Conservation (phyloP, 1,140 invertebrate genomes). For the Augochlora pura region DNA sequence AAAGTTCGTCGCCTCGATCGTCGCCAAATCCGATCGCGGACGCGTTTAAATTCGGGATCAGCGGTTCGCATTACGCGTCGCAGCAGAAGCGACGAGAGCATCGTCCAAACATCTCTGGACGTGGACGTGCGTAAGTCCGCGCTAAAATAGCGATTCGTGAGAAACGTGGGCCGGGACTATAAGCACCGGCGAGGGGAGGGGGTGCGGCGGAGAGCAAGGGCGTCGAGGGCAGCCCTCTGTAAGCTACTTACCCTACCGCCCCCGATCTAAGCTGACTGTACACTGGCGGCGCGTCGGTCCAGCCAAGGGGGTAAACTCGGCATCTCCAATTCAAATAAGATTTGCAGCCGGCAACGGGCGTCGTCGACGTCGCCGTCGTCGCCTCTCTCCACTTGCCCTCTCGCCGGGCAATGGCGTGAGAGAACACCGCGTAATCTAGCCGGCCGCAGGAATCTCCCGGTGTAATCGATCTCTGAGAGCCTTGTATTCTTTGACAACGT, state of each 20-base stretch:
- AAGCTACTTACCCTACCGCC: slow-evolving; percentile 62
- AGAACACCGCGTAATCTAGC: slow-evolving; percentile 58
- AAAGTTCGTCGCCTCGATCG: too few species aligned
- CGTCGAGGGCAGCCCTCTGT: slow-evolving; percentile 39
- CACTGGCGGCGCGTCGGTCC: slow-evolving; percentile 46
- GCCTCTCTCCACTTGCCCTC: slow-evolving; percentile 36
- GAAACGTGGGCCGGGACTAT: too few species aligned
- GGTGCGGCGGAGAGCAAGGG: too few species aligned
- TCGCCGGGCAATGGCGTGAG: slow-evolving; percentile 52
- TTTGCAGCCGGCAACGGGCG: slow-evolving; percentile 56
- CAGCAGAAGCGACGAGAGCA: too few species aligned
- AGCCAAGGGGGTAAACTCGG: slow-evolving; percentile 67
- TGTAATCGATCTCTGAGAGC: slow-evolving; percentile 56
- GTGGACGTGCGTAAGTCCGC: too few species aligned
- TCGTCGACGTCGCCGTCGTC: too few species aligned
- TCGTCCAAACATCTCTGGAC: too few species aligned
- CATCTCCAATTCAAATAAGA: slow-evolving; percentile 74
- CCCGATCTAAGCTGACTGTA: slow-evolving; percentile 63
- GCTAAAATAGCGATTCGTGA: too few species aligned
- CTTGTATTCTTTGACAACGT: slow-evolving; percentile 61
- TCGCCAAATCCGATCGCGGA: too few species aligned
- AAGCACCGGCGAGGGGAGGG: neutral
- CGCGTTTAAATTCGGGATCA: too few species aligned
- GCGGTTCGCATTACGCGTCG: too few species aligned
- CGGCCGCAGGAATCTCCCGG: slow-evolving; percentile 20